Percentiles rank a stretch among this genome's conserved stretches.
phyloP scores from a whole-genome alignment of 2,797 vertebrate species.

The Menidia menidia region DNA sequence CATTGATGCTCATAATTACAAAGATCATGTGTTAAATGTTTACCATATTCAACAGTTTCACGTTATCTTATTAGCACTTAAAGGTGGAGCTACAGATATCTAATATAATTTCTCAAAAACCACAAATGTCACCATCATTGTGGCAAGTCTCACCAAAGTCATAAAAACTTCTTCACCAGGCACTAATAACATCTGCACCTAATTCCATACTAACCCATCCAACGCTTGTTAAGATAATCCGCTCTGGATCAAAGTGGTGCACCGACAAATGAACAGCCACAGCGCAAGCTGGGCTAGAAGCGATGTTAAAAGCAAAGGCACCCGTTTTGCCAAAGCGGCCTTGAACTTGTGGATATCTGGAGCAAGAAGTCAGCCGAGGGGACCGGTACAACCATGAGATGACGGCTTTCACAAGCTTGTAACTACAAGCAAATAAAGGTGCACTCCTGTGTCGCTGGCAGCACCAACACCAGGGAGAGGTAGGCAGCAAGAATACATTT shows the following conservation, averaged over 20 bases:
- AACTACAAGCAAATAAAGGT: slow-evolving; percentile 74
- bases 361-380: slow-evolving; percentile 27
- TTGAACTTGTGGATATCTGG: slow-evolving; percentile 35
- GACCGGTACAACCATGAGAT: slow-evolving; percentile 21
- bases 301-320: slow-evolving; percentile 12
- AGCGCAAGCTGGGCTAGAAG: not conserved
- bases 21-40: slow-evolving; percentile 7
- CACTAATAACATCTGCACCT: not conserved
- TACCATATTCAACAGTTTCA: not conserved
- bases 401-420: slow-evolving; percentile 72
- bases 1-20: slow-evolving; percentile 1
- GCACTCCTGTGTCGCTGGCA: slow-evolving; percentile 52
- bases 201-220: not conserved
- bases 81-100: not conserved
- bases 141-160: not conserved
- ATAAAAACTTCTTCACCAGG: not conserved
- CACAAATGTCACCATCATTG: not conserved
- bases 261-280: not conserved
- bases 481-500: slow-evolving; percentile 65
- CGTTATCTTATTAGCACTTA: not conserved
- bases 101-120: not conserved
- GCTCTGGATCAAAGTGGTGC: not conserved
- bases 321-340: slow-evolving; percentile 11
- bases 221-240: slow-evolving; percentile 3
- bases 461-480: slow-evolving; percentile 47